Conservation (phyloP, 2,797 vertebrate genomes). For the Hemitrygon akajei region DNA sequence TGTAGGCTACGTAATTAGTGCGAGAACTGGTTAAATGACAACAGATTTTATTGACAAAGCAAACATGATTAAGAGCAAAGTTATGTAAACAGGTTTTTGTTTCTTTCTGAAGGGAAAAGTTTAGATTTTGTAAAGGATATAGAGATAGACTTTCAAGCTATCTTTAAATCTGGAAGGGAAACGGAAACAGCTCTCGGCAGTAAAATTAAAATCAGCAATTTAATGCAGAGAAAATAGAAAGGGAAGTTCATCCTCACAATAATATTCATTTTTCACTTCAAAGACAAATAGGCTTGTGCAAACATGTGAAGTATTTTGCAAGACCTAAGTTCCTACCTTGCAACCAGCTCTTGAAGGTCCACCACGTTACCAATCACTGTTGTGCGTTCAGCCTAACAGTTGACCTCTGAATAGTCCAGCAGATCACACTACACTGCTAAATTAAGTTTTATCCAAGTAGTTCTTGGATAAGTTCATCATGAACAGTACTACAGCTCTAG, state of each 20-base stretch:
- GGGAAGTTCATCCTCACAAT: not conserved
- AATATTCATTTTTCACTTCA: not conserved
- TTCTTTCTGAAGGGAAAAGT: not conserved
- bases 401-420: not conserved
- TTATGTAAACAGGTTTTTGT: not conserved
- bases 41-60: not conserved
- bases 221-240: not conserved
- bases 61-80: not conserved
- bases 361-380: not conserved
- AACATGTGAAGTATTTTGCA: not conserved
- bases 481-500: no score
- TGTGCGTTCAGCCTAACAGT: not conserved
- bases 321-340: not conserved
- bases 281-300: not conserved
- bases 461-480: not conserved
- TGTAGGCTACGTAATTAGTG: not conserved
- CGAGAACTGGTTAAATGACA: not conserved
- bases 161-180: not conserved
- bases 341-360: not conserved
- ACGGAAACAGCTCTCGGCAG: not conserved
- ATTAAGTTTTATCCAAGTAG: not conserved
- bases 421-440: not conserved
- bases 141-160: not conserved
- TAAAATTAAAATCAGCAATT: slow-evolving; percentile 8
- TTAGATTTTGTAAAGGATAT: not conserved